Evolutionary conservation across 2,113 vertebrate species (phyloP).

Genomic region (Sinocyclocheilus grahami): DNA sequence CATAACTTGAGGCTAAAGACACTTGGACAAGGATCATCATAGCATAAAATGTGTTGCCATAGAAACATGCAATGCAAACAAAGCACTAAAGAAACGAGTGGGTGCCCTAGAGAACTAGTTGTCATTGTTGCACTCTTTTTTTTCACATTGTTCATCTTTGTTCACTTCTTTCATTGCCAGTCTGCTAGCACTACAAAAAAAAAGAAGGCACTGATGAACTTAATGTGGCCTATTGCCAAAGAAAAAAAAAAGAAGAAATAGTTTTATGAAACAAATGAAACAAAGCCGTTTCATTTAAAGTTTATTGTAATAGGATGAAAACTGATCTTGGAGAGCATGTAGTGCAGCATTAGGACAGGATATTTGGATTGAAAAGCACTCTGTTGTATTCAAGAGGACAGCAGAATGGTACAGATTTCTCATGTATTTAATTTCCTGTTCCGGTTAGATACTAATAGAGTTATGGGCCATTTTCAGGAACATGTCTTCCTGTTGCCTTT

Average conservation of each 20-base stretch:
- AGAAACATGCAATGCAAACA: constrained; percentile 58
- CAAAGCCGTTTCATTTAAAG: neutral
- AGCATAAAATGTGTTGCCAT: constrained; percentile 62
- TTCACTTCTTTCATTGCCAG: neutral
- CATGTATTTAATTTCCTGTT: constrained; percentile 53
- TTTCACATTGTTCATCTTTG: constrained; percentile 12
- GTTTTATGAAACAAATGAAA: neutral
- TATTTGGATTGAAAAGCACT: constrained; percentile 54
- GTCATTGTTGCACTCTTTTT: constrained; percentile 32
- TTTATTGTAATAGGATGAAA: constrained; percentile 28
- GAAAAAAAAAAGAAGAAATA: neutral
- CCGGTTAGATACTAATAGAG: constrained; percentile 55
- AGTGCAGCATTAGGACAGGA: constrained; percentile 33
- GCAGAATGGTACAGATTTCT: constrained; percentile 43
- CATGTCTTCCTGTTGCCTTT: constrained; percentile 43
- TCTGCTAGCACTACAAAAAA: constrained; percentile 1
- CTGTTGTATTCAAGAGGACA: constrained; percentile 40
- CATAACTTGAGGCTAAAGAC: constrained; percentile 46
- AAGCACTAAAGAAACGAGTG: constrained; percentile 59
- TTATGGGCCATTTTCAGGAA: constrained; percentile 50
- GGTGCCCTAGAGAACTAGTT: constrained; percentile 52
- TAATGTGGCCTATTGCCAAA: neutral
- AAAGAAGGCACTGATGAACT: neutral
- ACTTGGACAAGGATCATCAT: constrained; percentile 48
- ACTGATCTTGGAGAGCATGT: constrained; percentile 45